Base-by-base conservation (phyloP, 1,140 invertebrate genomes). In the Drosophila funebris region DNA sequence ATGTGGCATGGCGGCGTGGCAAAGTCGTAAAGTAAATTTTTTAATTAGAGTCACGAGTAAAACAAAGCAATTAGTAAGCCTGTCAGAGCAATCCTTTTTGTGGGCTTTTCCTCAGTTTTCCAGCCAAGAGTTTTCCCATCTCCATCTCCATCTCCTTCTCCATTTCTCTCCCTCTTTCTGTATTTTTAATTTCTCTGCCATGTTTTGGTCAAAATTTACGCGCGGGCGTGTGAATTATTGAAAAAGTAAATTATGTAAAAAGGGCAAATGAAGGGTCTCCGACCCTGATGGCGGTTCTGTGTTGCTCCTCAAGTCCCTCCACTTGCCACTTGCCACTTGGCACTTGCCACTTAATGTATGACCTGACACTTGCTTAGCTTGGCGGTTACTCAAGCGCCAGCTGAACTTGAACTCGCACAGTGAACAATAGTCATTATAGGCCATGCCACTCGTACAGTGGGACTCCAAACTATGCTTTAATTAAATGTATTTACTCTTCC, bases 31-130 rank as follows among this genome's bases (percentile, higher is more conserved):
- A 88, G 84, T 89, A 89, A 76, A 89, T 88, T 88, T 88, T 89
- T 88, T 89, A 88, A 88, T 88, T 88, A 88, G 83, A 89, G 83
- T 89, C 83, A 79, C 76, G 76, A 88, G 83, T 83, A 89, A 88
- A 88, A 84, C 79, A 89, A 88, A 89, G 76, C 83, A 88, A 88
- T 88, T 88, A 88, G 83, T 84, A 77, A 80, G 66, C 69, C 79
- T 84, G 84, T 89, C 84, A 77, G 84, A 89, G 79, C 76, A 88
- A 88, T 84, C 83, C 83, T 77, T 88, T 83, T 76, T 58, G 48
- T 58, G 48, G 14, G 50, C 67, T 53, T 71, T 14, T 29, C 20
- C 18, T 57, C 13, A 27, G 13, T 22, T 6, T 44, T 11, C 18
- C 16, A 18, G 8, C 9, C 8, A n/a, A n/a, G n/a, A n/a, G n/a